Base-by-base conservation (phyloP, 2,797 vertebrate genomes). In the Florisuga fusca region DNA sequence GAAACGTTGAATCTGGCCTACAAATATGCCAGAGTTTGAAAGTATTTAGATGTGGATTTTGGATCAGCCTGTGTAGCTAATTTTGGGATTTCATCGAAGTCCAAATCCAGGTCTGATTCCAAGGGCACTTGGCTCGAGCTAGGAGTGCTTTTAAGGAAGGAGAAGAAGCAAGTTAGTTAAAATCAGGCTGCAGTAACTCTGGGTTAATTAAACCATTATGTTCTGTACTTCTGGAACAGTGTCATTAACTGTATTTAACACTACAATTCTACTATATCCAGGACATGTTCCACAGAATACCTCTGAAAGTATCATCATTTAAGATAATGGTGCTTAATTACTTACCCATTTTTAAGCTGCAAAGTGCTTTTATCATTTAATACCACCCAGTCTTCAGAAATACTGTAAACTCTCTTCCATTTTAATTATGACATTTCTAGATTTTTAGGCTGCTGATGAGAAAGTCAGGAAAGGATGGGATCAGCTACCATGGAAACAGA, bases 301-400 rank as follows among this genome's bases (percentile, higher is more conserved):
- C 76, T 92, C 73, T 45, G 36, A 62, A 92, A 84, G 46, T 81
- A 67, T 73, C 79, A 16, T 75, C n/a, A 54, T 87, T 92, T 76
- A 71, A 75, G 48, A 86, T 88, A 93, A 95, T 91, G 61, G 71
- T 77, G 86, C 91, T 94, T 96, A 95, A 95, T 96, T 96, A 95
- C 92, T 90, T 81, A 45, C 0, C 46, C 68, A 33, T 29, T 93
- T 95, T 94, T 92, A 95, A 95, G 61, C 84, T 87, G 54, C 58
- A 8, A 82, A 91, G 62, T 91, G 55, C 90, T 92, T 94, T 45
- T 53, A 31, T 64, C 82, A 9, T 10, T 19, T 64, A 85, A 91
- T 73, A 54, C 82, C 82, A 68, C 55, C 12, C 71, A 17, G 46
- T 38, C 79, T 84, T 89, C 84, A 86, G 41, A 95, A 89, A 69